Evolutionary conservation across 2,888 invertebrate genomes (phyloP), one percentile per base, ranked within the genome.

Genomic region (Drosophila engyochracea): DNA sequence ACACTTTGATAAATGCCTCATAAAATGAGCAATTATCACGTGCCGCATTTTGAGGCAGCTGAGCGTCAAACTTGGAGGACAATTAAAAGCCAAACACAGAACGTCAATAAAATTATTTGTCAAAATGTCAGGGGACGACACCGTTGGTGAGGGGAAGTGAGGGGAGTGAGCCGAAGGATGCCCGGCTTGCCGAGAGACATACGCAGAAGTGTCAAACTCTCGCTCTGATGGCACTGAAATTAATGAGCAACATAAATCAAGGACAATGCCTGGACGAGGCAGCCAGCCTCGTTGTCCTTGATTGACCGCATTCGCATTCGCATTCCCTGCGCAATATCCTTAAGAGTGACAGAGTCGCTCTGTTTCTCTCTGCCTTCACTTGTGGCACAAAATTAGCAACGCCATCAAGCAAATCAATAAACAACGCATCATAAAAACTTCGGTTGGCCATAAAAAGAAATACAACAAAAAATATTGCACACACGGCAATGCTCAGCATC

Each of bases 101-200:
- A 60, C 82, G 83, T 85, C 92, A 92, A 92, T 85, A 89, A 90
- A 92, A 89, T 82, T 90, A 91, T 91, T 91, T 91, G 92, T 91
- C 92, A 92, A 91, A 87, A 77, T 83, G 91, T 85, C 92, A 88
- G 74, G 76, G 47, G 47, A 47, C 47, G 25, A 72, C 54, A 67
- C 14, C n/a, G 70, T 62, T 53, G 66, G 60, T 22, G 59, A 57
- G 58, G 64, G 5, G 5, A 5, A 16, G 33, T 4, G 33, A 10
- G 35, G 16, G 88, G 76, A 68, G 74, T 71, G 78, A 72, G 54
- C 64, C 28, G 53, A 31, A 61, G 37, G 57, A 22, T 47, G 47
- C 47, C 3, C 22, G 44, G 44, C 0, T 22, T 12, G 44, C 12
- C 44, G 2, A 61, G 39, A 41, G 60, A 68, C 74, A 52, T 71